Percentiles rank a stretch among this genome's conserved stretches.
These are phyloP conservation scores for Cerastis leucographa DNA, from an alignment of 2,888 invertebrate species.

Conservation along the genomic window DNA sequence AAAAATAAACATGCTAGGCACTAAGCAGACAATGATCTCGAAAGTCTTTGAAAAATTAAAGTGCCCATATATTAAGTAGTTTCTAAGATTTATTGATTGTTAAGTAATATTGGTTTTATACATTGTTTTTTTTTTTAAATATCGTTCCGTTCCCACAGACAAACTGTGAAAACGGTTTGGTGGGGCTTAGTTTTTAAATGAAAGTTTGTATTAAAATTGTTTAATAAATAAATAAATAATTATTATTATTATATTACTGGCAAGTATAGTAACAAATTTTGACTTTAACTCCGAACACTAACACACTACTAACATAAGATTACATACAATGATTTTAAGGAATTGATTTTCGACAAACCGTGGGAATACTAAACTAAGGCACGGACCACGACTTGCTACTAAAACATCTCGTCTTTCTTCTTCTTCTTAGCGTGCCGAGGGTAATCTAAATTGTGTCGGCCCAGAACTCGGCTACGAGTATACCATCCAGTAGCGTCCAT, in stretches of 20 bases:
- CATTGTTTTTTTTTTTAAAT: too few relatives aligned
- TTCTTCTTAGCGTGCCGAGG: background rate
- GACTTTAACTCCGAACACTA: background rate
- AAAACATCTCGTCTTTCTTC: background rate
- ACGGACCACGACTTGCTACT: background rate
- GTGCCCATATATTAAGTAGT: too few relatives aligned
- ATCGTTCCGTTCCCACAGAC: too few relatives aligned
- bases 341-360: conserved; percentile 21
- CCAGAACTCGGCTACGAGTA: background rate
- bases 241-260: too few relatives aligned
- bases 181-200: too few relatives aligned
- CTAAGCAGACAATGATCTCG: too few relatives aligned
- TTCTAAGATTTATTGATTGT: too few relatives aligned
- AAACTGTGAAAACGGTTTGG: too few relatives aligned
- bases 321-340: conserved; percentile 23
- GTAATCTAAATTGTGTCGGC: background rate
- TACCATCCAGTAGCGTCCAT: background rate
- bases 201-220: too few relatives aligned
- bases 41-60: background rate
- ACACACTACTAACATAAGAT: conserved; percentile 21
- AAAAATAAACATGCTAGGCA: too few relatives aligned
- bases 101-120: too few relatives aligned
- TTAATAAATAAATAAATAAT: too few relatives aligned
- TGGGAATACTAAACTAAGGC: background rate
- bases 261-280: background rate